Conservation (phyloP, 2,797 vertebrate genomes). For the Cryptoblepharus egeriae region DNA sequence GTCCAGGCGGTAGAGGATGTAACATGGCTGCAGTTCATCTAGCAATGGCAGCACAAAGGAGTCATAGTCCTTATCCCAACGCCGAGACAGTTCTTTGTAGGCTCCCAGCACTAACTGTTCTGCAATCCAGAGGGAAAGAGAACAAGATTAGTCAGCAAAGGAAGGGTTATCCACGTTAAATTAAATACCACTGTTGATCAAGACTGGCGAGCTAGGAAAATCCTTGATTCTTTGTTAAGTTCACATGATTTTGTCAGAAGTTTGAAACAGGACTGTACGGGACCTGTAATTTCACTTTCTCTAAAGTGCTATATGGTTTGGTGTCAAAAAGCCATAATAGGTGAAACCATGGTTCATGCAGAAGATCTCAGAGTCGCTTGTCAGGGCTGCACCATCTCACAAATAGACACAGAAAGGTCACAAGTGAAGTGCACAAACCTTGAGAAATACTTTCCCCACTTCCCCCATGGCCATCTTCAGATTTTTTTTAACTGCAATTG, state of each 20-base stretch:
- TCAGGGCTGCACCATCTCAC: not conserved
- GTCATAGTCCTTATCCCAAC: conserved; percentile 95
- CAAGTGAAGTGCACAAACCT: not conserved
- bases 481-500: not conserved
- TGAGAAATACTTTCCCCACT: not conserved
- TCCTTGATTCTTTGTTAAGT: not conserved
- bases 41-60: conserved; percentile 89
- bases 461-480: too few relatives aligned
- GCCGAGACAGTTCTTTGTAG: conserved; percentile 84
- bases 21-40: conserved; percentile 90
- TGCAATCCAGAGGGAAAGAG: conserved; percentile 70
- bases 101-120: conserved; percentile 94
- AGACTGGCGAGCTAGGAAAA: not conserved
- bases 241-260: not conserved
- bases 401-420: not conserved
- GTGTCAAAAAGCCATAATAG: not conserved
- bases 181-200: not conserved
- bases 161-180: not conserved
- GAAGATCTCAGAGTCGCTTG: not conserved
- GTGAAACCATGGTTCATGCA: not conserved
- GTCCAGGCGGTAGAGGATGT: conserved; percentile 95
- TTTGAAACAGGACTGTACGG: not conserved
- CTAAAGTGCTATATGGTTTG: too few relatives aligned
- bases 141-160: not conserved
- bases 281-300: too few relatives aligned